Base-by-base conservation (phyloP, 1,140 invertebrate genomes). In the Diabrotica virgifera region DNA sequence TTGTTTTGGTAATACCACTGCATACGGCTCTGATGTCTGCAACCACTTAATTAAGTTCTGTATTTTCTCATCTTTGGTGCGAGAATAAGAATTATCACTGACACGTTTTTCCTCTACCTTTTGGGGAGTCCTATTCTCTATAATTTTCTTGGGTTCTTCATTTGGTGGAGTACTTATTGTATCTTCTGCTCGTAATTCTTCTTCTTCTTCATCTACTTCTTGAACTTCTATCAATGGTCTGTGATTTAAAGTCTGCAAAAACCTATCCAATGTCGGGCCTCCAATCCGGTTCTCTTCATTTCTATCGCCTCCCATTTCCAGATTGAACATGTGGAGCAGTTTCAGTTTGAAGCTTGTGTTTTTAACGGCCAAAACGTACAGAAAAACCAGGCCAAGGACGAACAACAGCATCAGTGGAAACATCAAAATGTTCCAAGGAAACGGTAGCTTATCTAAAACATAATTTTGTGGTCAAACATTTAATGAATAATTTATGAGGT, bases 341-440 rank as follows among this genome's bases (percentile, higher is more conserved):
- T 67, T 70, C 14, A 67, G 63, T 54, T 70, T 66, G 14, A 70
- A 65, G n/a, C 61, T 35, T 11, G 58, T 14, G 6, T 58, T 59
- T 38, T 52, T 65, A 0, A 35, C 40, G 37, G 59, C 35, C 37
- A 64, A n/a, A 0, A 55, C 56, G 40, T 64, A 61, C 8, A 60
- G 8, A 10, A 67, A 54, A 4, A 60, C n/a, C 7, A 61, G 11
- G 12, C 64, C 6, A 10, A 70, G 10, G 35, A 66, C 35, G 13
- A 70, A 70, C 52, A 70, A 8, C 40, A 67, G 38, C 65, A 70
- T 65, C 3, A 67, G 11, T 5, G 69, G 69, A 65, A 65, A 70
- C 9, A 70, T 60, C 4, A 67, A 36, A 5, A 70, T 10, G 40
- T 67, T 67, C 13, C 66, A 52, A 14, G 59, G 59, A 59, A 59